A percentile compares a stretch with the other conserved stretches of the same genome.
Conservation (phyloP, 2,797 vertebrate genomes). For the Molothrus aeneus region DNA sequence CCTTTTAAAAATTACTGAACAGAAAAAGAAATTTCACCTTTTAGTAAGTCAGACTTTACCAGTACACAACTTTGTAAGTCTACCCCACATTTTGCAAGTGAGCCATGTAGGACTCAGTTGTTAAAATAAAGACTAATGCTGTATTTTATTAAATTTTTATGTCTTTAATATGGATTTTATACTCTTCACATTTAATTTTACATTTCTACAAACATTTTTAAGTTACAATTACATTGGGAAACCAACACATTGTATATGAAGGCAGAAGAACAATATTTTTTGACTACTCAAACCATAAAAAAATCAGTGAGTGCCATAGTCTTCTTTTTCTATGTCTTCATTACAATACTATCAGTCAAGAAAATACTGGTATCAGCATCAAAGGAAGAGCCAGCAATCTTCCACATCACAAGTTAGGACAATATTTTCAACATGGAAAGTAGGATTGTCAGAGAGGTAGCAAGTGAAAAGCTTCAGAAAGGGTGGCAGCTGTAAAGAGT, state of each 20-base stretch:
- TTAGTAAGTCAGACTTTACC: not conserved
- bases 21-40: not conserved
- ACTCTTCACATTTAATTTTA: constrained; percentile 10
- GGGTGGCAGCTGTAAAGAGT: constrained; percentile 12
- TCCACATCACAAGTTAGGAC: constrained; percentile 13
- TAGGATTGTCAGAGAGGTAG: constrained; percentile 15
- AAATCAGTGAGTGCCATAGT: not conserved
- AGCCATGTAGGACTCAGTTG: not conserved
- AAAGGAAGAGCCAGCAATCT: constrained; percentile 19
- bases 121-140: constrained; percentile 48
- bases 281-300: not conserved
- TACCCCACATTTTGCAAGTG: not conserved
- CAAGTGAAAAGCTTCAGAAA: constrained; percentile 36
- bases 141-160: not conserved
- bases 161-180: constrained; percentile 39
- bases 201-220: constrained; percentile 32
- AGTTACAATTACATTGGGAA: constrained; percentile 20
- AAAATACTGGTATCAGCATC: not conserved
- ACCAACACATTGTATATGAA: not conserved
- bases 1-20: not conserved
- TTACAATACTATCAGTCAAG: not conserved
- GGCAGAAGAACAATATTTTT: not conserved
- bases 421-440: not conserved
- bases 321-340: constrained; percentile 40
- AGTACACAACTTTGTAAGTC: not conserved